phyloP scores from a whole-genome alignment of 2,797 vertebrate species.

The Toxotes lorentzi region DNA sequence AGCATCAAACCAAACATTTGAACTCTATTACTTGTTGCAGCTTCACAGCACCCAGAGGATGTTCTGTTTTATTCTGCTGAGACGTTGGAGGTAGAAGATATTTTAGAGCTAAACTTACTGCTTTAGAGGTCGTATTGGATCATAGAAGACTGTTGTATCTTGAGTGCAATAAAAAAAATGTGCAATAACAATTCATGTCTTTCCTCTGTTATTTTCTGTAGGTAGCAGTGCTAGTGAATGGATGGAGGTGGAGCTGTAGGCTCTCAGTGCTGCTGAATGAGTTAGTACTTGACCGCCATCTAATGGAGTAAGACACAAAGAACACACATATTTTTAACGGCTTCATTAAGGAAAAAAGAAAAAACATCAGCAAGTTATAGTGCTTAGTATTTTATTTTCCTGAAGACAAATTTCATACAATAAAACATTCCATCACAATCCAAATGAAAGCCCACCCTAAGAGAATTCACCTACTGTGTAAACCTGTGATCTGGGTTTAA shows the following conservation, averaged over 20 bases:
- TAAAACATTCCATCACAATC: slow-evolving; percentile 81
- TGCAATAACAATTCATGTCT: slow-evolving; percentile 77
- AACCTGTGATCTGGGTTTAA: slow-evolving; percentile 65
- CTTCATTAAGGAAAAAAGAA: not conserved
- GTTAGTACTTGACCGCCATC: slow-evolving; percentile 23
- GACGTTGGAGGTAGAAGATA: slow-evolving; percentile 48
- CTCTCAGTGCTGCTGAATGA: not conserved
- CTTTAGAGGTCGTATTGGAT: slow-evolving; percentile 67
- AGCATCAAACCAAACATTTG: slow-evolving; percentile 38
- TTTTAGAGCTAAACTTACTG: slow-evolving; percentile 52
- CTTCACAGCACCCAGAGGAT: slow-evolving; percentile 49
- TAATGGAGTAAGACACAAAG: slow-evolving; percentile 33
- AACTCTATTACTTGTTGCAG: slow-evolving; percentile 18
- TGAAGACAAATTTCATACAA: slow-evolving; percentile 78
- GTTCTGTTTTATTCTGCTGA: slow-evolving; percentile 66
- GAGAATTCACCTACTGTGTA: slow-evolving; percentile 54
- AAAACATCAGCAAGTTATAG: slow-evolving; percentile 48
- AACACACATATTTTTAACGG: not conserved
- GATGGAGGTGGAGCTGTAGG: not conserved
- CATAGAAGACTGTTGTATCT: slow-evolving; percentile 82
- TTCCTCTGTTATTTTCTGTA: slow-evolving; percentile 32
- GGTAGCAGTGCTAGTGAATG: not conserved
- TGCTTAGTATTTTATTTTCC: slow-evolving; percentile 86
- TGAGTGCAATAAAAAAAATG: slow-evolving; percentile 86
- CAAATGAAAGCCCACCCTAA: slow-evolving; percentile 69